These are phyloP conservation scores for Ptyas mucosa DNA, from an alignment of 2,113 vertebrate genomes.

Conservation along the genomic window DNA sequence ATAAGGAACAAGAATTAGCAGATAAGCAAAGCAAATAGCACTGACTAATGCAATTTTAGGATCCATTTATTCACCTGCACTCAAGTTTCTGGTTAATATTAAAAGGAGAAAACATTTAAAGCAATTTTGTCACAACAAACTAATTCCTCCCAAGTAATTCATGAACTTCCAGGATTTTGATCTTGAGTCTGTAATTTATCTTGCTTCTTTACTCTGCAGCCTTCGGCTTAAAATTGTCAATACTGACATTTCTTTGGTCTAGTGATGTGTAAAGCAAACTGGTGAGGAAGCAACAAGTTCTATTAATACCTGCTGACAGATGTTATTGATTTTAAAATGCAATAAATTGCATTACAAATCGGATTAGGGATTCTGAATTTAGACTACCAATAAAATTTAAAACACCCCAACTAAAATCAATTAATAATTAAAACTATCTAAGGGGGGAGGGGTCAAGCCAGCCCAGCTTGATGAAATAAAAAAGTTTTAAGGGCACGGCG, in stretches of 20 bases:
- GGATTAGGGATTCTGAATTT: not conserved
- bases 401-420: too few species aligned
- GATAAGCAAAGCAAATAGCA: not conserved
- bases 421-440: too few species aligned
- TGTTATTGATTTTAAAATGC: not conserved
- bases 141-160: not conserved
- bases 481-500: too few species aligned
- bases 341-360: constrained; percentile 1
- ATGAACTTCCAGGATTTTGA: not conserved
- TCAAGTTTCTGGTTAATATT: not conserved
- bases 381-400: not conserved
- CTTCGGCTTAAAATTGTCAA: not conserved
- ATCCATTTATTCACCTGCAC: not conserved
- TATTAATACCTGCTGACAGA: not conserved
- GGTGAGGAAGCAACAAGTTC: not conserved
- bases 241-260: not conserved
- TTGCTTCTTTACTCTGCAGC: not conserved
- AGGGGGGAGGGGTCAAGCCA: too few species aligned
- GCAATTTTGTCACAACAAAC: not conserved
- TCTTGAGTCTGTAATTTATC: not conserved
- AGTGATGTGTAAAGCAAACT: not conserved
- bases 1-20: not conserved
- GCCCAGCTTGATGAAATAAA: too few species aligned
- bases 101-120: not conserved
- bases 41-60: too few species aligned